Percentiles rank a stretch among this genome's conserved stretches.
Evolutionary conservation across 2,888 invertebrate genomes (phyloP).

Genomic region (Eulithis testata): DNA sequence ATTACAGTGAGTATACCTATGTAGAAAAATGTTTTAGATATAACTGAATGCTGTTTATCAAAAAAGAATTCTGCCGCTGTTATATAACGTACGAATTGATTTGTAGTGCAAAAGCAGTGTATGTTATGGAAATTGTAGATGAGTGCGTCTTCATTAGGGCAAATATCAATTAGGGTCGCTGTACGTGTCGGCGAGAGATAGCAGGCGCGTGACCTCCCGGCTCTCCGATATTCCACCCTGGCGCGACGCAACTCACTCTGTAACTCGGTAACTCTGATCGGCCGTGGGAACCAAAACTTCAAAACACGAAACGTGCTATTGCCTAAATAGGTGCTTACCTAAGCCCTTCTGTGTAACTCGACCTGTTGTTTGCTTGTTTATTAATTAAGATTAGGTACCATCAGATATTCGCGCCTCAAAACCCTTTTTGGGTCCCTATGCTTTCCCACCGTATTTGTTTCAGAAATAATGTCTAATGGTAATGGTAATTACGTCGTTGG

Average conservation of each 20-base stretch:
- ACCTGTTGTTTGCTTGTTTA: slow-evolving; percentile 71
- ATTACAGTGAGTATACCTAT: slow-evolving; percentile 8
- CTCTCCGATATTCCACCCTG: slow-evolving; percentile 34
- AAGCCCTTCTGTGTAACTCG: slow-evolving; percentile 58
- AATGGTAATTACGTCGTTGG: slow-evolving; percentile 48
- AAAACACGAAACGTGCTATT: slow-evolving; percentile 77
- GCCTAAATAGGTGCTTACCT: slow-evolving; percentile 75
- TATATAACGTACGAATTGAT: slow-evolving; percentile 4
- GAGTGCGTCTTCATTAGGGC: slow-evolving; percentile 65
- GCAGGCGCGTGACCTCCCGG: slow-evolving; percentile 51
- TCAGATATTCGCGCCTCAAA: slow-evolving; percentile 53
- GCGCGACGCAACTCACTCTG: slow-evolving; percentile 32
- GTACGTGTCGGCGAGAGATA: slow-evolving; percentile 63
- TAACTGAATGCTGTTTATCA: slow-evolving; percentile 3
- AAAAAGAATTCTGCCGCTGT: slow-evolving; percentile 22
- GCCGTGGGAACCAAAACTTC: slow-evolving; percentile 55
- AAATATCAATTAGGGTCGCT: slow-evolving; percentile 74
- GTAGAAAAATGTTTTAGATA: slow-evolving; percentile 9
- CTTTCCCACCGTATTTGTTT: slow-evolving; percentile 47
- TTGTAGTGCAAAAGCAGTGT: slow-evolving; percentile 19
- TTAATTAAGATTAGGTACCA: slow-evolving; percentile 69
- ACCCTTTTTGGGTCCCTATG: slow-evolving; percentile 51
- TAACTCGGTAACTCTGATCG: slow-evolving; percentile 35
- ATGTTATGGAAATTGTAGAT: slow-evolving; percentile 59
- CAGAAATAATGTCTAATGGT: slow-evolving; percentile 47